Evolutionary conservation across 2,113 vertebrate species (phyloP), one percentile per base, ranked within the genome.

Genomic region (Zapornia atra): DNA sequence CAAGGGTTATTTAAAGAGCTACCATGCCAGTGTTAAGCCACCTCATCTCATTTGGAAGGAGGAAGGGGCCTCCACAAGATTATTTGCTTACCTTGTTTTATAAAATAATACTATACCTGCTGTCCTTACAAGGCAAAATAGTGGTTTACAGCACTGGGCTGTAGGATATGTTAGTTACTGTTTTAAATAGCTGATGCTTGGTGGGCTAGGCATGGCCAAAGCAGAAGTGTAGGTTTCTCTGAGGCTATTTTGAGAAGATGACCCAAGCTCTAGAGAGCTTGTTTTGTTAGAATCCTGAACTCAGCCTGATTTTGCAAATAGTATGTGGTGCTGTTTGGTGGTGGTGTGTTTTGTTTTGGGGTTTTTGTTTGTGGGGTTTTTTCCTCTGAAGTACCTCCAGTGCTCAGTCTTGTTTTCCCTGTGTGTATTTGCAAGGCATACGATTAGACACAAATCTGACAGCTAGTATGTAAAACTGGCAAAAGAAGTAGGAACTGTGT

Each of bases 261-360:
- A 59, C 42, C 53, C 48, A 5, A 59, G 68, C 57, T 90, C 33
- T 80, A 42, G 60, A 83, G 82, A 90, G 48, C 54, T 84, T 65
- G 4, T 92, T 84, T 77, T 53, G 83, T 71, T 75, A 48, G 48
- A 54, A 53, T 88, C 50, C 33, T 19, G 8, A 57, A 56, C 78
- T 94, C 78, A 66, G 82, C 78, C 86, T 71, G 50, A 66, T 95
- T 94, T 60, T 92, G 75, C 59, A 91, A 57, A 36, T 63, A 28
- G 13, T 46, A 25, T 19, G 56, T 70, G 29, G 29, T 25, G 13
- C 10, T 53, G 25, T 53, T 53, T 53, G 51, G 48, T 46, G 44
- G 44, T 46, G 44, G 44, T 46, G 17, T 46, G 21, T 22, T 15
- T 53, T 53, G 51, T 28, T 53, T 25, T 48, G 48, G 50, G 50